These are phyloP conservation scores for Cantharis flavilabris DNA, from an alignment of 2,888 invertebrate species.

Conservation along the genomic window DNA sequence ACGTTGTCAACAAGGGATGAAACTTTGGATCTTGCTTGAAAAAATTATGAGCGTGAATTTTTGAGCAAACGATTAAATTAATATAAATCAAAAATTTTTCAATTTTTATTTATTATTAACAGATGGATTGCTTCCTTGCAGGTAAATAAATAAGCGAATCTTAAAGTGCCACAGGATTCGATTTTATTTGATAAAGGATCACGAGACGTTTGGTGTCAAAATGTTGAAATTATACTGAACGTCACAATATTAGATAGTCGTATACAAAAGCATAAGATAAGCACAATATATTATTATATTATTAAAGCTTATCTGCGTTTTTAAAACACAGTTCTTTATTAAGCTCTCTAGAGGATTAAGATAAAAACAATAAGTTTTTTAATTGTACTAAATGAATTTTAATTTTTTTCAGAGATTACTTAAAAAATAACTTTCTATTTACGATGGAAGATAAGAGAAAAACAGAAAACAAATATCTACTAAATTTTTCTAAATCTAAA, in stretches of 20 bases:
- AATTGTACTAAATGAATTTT: not conserved
- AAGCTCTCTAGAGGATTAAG: not conserved
- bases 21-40: no score
- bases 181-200: no score
- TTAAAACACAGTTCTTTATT: not conserved
- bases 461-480: not conserved
- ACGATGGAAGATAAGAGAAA: not conserved
- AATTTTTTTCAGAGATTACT: not conserved
- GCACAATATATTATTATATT: not conserved
- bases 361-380: not conserved
- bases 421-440: not conserved
- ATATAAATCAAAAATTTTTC: no score
- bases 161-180: not conserved
- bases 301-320: not conserved
- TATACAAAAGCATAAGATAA: not conserved
- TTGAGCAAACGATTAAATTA: no score
- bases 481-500: slow-evolving; percentile 20
- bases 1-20: no score
- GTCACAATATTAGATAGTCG: not conserved
- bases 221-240: not conserved
- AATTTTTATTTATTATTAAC: no score
- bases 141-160: not conserved
- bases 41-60: no score
- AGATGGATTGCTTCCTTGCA: not conserved
- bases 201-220: not conserved